phyloP scores from a whole-genome alignment of 2,888 invertebrate genomes.

The Cheilosia soror region DNA sequence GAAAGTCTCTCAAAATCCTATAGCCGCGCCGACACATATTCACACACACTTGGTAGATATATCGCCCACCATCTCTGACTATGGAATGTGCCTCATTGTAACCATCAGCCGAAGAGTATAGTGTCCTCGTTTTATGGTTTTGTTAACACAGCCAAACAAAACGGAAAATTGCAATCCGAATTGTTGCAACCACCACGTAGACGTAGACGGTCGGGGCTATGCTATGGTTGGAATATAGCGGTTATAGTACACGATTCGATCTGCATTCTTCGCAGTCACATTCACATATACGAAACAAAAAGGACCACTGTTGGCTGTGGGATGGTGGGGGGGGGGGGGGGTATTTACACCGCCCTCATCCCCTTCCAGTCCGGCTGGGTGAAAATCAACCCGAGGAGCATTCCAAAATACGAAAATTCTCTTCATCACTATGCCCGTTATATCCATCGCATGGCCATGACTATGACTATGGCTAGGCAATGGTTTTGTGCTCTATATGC shows the following conservation, averaged over 20 bases:
- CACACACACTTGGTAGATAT: not conserved
- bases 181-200: conserved; percentile 51
- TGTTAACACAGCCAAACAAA: conserved; percentile 71
- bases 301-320: conserved; percentile 6
- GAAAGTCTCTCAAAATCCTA: conserved; percentile 60
- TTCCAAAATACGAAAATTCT: conserved; percentile 34
- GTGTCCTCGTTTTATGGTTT: conserved; percentile 66
- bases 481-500: not conserved
- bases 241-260: conserved; percentile 66
- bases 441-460: not conserved
- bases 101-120: not conserved
- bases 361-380: not conserved
- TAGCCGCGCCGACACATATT: conserved; percentile 34
- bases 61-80: not conserved
- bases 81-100: conserved; percentile 10
- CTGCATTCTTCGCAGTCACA: conserved; percentile 46
- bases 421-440: not conserved
- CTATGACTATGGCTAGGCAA: not conserved
- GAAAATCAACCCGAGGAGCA: conserved; percentile 45
- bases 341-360: conserved; percentile 31
- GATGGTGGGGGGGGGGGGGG: not conserved
- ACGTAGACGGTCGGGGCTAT: conserved; percentile 26
- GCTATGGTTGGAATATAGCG: conserved; percentile 54
- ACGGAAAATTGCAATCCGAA: conserved; percentile 69
- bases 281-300: conserved; percentile 28